These are phyloP conservation scores for Anguilla megastoma DNA, from an alignment of 2,797 vertebrate genomes.

Conservation along the genomic window DNA sequence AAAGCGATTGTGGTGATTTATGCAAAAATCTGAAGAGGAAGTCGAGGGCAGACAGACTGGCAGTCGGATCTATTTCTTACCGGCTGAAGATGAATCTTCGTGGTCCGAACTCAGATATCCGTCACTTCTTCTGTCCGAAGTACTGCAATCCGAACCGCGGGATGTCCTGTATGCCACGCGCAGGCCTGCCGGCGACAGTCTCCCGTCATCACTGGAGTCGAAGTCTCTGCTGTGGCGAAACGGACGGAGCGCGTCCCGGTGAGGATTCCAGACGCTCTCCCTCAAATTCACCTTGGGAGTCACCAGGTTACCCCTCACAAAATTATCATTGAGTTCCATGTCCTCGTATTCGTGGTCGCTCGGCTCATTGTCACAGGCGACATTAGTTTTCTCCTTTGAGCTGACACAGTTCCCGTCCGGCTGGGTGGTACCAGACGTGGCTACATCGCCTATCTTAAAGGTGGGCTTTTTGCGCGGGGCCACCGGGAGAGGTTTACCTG, in stretches of 20 bases:
- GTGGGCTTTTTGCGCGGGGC: constrained; percentile 59
- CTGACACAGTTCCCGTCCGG: constrained; percentile 46
- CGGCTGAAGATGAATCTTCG: constrained; percentile 81
- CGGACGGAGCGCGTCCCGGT: constrained; percentile 56
- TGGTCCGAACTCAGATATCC: constrained; percentile 87
- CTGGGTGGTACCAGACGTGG: constrained; percentile 16
- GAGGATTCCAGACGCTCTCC: constrained; percentile 51
- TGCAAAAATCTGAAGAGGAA: background rate
- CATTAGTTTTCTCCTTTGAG: constrained; percentile 47
- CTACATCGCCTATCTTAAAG: constrained; percentile 29
- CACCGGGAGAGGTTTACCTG: constrained; percentile 66
- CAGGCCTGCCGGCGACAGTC: constrained; percentile 67
- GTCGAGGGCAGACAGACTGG: background rate
- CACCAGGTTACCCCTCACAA: constrained; percentile 74
- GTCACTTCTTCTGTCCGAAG: constrained; percentile 81
- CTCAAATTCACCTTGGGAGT: constrained; percentile 53
- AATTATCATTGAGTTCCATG: constrained; percentile 78
- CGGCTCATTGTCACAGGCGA: constrained; percentile 51
- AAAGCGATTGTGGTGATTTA: background rate
- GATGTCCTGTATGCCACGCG: constrained; percentile 52
- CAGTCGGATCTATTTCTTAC: constrained; percentile 55
- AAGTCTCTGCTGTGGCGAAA: constrained; percentile 69
- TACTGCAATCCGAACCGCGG: constrained; percentile 75
- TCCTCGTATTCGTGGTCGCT: constrained; percentile 82
- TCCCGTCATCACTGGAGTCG: constrained; percentile 72